phyloP scores from a whole-genome alignment of 1,140 invertebrate species.

The Venturia canescens region DNA sequence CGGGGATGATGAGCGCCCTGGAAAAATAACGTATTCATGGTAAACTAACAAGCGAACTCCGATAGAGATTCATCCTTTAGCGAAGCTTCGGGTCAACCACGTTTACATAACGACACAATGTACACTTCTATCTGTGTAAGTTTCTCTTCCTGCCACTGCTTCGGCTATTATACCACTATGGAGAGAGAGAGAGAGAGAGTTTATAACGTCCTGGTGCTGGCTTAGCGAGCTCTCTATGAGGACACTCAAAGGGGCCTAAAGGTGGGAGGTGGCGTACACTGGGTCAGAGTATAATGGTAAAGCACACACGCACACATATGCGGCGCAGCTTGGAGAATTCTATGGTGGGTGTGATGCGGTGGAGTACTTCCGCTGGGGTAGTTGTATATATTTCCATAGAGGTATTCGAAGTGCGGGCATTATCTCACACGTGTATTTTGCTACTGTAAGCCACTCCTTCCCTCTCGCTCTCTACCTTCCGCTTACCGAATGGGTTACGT shows the following conservation, averaged over 20 bases:
- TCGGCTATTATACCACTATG: constrained; percentile 12
- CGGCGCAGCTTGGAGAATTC: background rate
- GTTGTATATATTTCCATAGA: constrained; percentile 34
- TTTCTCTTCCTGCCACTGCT: constrained; percentile 33
- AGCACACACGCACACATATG: constrained; percentile 8
- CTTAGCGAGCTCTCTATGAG: constrained; percentile 1
- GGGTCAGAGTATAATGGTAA: constrained; percentile 34
- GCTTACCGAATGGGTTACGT: constrained; percentile 24
- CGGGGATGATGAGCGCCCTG: background rate
- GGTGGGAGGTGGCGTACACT: background rate
- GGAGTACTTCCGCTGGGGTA: constrained; percentile 4
- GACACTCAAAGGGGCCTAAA: background rate
- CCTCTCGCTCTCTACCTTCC: background rate
- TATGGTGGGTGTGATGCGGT: constrained; percentile 12
- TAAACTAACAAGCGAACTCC: constrained; percentile 21
- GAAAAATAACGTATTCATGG: background rate
- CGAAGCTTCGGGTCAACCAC: background rate
- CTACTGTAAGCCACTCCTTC: constrained; percentile 26
- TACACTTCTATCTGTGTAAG: constrained; percentile 32
- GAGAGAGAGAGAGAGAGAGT: too few species aligned
- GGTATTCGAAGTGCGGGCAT: constrained; percentile 38
- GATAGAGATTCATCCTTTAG: constrained; percentile 1
- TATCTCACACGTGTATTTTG: constrained; percentile 38
- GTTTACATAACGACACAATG: constrained; percentile 7
- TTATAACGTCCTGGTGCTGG: constrained; percentile 28